Conservation (phyloP, 2,113 vertebrate genomes). For the Oreocharis arfaki region DNA sequence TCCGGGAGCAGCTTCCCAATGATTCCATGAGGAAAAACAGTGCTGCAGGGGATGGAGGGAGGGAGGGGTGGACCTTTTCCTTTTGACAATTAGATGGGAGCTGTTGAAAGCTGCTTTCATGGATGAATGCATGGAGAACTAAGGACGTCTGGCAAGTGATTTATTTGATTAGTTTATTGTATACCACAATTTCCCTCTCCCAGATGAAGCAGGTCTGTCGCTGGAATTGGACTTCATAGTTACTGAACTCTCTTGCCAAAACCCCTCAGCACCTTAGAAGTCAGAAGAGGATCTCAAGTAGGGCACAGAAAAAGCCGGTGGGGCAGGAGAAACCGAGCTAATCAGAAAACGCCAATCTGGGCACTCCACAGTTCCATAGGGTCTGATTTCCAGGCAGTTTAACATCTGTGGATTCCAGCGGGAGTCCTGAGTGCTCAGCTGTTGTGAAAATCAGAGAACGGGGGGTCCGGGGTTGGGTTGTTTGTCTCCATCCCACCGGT, state of each 20-base stretch:
- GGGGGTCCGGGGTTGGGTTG: fast-evolving
- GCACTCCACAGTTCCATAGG: background rate
- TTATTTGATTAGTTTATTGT: slow-evolving; percentile 21
- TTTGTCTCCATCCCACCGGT: background rate
- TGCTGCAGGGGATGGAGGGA: background rate
- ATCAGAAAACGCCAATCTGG: background rate
- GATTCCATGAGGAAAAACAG: background rate
- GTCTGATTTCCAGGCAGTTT: background rate
- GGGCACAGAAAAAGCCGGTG: background rate
- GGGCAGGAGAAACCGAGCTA: background rate
- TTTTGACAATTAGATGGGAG: background rate
- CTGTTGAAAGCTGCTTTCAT: slow-evolving; percentile 16
- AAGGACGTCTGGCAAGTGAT: background rate
- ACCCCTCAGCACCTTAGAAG: background rate
- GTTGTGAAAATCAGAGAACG: fast-evolving
- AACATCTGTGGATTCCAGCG: background rate
- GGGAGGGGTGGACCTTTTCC: background rate
- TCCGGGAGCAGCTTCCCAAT: background rate
- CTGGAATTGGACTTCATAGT: background rate
- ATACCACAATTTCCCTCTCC: background rate
- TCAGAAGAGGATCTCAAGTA: background rate
- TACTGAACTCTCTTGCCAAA: background rate
- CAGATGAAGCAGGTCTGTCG: background rate
- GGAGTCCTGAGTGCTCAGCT: background rate
- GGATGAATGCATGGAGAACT: background rate